Base-by-base conservation (phyloP, 92 coral and sea anemone species). In the Umimayanthus kanabou region DNA sequence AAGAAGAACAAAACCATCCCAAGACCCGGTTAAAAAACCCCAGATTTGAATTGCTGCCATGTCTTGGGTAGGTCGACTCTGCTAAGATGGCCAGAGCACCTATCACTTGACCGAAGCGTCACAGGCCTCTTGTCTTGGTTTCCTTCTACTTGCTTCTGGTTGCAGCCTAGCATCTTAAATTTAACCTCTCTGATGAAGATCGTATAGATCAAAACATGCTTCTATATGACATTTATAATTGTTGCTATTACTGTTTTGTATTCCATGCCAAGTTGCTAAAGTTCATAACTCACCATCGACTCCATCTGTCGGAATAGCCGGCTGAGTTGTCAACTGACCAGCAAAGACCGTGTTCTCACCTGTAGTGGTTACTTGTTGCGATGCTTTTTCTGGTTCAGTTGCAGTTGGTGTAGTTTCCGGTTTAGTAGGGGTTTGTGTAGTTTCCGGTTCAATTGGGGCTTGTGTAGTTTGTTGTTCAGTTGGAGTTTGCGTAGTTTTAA, bases 301-400 rank as follows among this genome's bases (percentile, higher is more conserved):
- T 80, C 71, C 84, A 80, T 80, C 84, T 25, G 84, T 80, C 37
- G 72, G 70, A 80, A 80, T 29, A 55, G 26, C 69, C 84, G 67
- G 84, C 84, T 30, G 84, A 80, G 49, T 28, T 57, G 84, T 80
- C 72, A 80, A 57, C 49, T 80, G 84, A 80, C 84, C 84, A 55
- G 84, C 18, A 55, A 26, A 2, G 39, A 55, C 71, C 45, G 84
- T 53, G 84, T 53, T 80, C 84, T 55, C 84, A 80, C 47, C 84
- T 80, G 84, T 26, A 28, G 42, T 80, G 84, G 20, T 39, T 53
- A 39, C 42, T 28, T 55, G 67, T 26, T 29, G 39, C 6, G 69
- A 43, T 20, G 22, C 11, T 11, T 25, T 53, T 57, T 55, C 72
- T 30, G 9, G 84, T 57, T 28, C 84, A 57, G 70, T 16, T 1